Evolutionary conservation across 2,797 vertebrate species (phyloP), one percentile per base, ranked within the genome.

Genomic region (Triplophysa bombifrons): DNA sequence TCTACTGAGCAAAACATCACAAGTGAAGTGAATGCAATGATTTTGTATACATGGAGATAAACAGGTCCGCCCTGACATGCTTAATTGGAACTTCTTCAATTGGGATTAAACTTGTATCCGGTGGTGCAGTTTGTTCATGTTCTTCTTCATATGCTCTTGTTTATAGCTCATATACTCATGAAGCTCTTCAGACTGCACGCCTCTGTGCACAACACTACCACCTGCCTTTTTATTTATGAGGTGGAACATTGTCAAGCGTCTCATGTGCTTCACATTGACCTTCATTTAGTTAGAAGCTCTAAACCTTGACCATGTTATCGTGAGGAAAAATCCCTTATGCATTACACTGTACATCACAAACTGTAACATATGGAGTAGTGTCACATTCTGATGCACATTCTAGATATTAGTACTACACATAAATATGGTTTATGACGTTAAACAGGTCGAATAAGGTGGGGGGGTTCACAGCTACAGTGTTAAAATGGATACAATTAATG

Each of bases 91-190:
- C 17, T 80, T 84, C 84, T 87, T 50, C 55, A 82, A 74, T 84
- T 88, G 90, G 86, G 88, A 90, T 91, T 89, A 91, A 88, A 79
- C 79, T 88, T 82, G 91, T 86, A 85, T 84, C 34, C 16, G 6
- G 4, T 55, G n/a, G 27, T 38, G 63, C 22, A 27, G 53, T 74
- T 61, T 51, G 27, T 9, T 60, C 1, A 34, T 4, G 2, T 22
- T 60, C 19, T 74, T 63, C 58, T 80, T 79, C 53, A 55, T 20
- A 19, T 20, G 63, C 48, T 75, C 10, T 9, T 48, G 27, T 58
- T 66, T 22, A 17, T 12, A 70, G 68, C 74, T 74, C 66, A 56
- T 53, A 63, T 38, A 38, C 34, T 38, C 34, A 38, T 51, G 50
- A 50, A 60, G 53, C 30, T 75, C 55, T 27, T 69, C 63, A 70